Evolutionary conservation across 1,140 invertebrate genomes (phyloP), one percentile per base, ranked within the genome.

Genomic region (Calliphora vicina): DNA sequence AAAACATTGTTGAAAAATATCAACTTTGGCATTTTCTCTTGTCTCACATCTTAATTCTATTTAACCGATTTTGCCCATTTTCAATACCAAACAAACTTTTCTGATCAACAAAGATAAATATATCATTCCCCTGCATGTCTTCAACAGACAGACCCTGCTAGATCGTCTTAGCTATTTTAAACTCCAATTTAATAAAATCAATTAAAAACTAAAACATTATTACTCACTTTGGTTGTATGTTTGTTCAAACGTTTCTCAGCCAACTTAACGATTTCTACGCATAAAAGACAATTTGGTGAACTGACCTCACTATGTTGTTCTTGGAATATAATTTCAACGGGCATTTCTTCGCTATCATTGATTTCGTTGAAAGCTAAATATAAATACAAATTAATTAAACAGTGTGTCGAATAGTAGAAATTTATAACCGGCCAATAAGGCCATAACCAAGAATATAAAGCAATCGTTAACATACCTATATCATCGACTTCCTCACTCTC

Each of bases 301-400:
- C 57, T 72, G 3, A 43, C 26, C n/a, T 27, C 82, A 20, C 86
- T 84, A 76, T 86, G 85, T 12, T 84, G 82, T 23, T n/a, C n/a
- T n/a, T 85, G 86, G 15, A 87, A 87, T 2, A 92, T 92, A 84
- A 89, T 45, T 71, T 87, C 82, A 78, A 86, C 76, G 0, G 88
- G 88, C 73, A 85, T 43, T 42, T 80, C 61, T n/a, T 88, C 84
- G 10, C 84, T 83, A 43, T 84, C 29, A 12, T 85, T 84, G 23
- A 90, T 87, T 13, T 86, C 87, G 78, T 88, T 88, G 20, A 82
- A 84, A 15, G 23, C 74, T 23, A 71, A 67, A 81, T 12, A 6
- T 13, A 80, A 83, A 80, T 8, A 50, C 23, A 25, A 67, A 25
- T 20, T 10, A 67, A 67, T 3, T 23, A 67, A 10, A 80, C 4